phyloP scores from a whole-genome alignment of 2,113 vertebrate species.

The Xiphias gladius region DNA sequence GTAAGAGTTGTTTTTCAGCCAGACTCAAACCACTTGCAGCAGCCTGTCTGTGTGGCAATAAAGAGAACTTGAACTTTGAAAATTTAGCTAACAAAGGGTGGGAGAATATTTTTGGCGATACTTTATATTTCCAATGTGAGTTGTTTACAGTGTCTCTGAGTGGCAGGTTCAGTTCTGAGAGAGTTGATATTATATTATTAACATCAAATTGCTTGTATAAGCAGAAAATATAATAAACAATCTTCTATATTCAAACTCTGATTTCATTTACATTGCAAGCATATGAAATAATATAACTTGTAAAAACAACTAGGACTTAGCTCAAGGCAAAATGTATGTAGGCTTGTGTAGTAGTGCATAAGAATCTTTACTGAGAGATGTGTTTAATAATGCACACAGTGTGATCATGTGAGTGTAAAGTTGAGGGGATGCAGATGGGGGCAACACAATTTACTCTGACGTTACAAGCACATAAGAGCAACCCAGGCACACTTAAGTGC shows the following conservation, averaged over 20 bases:
- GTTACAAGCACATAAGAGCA: constrained; percentile 18
- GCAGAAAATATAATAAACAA: not conserved
- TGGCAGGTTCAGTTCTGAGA: not conserved
- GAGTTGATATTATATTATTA: not conserved
- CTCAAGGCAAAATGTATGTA: not conserved
- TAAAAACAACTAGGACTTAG: not conserved
- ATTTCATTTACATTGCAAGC: not conserved
- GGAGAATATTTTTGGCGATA: not conserved
- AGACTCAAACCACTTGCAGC: constrained; percentile 3
- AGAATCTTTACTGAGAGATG: not conserved
- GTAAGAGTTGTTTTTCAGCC: constrained; percentile 33
- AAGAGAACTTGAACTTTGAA: constrained; percentile 23
- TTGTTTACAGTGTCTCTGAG: not conserved
- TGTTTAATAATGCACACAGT: constrained; percentile 49
- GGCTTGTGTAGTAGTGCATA: constrained; percentile 20
- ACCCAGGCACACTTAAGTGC: constrained; percentile 1
- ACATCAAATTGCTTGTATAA: not conserved
- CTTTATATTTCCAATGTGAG: not conserved
- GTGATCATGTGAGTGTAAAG: constrained; percentile 3
- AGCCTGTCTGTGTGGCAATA: not conserved
- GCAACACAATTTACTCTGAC: constrained; percentile 2
- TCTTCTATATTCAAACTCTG: not conserved
- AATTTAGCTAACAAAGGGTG: not conserved
- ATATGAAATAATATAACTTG: not conserved
- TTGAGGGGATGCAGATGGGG: not conserved